phyloP scores from a whole-genome alignment of 2,888 invertebrate species.

The Pollenia angustigena region DNA sequence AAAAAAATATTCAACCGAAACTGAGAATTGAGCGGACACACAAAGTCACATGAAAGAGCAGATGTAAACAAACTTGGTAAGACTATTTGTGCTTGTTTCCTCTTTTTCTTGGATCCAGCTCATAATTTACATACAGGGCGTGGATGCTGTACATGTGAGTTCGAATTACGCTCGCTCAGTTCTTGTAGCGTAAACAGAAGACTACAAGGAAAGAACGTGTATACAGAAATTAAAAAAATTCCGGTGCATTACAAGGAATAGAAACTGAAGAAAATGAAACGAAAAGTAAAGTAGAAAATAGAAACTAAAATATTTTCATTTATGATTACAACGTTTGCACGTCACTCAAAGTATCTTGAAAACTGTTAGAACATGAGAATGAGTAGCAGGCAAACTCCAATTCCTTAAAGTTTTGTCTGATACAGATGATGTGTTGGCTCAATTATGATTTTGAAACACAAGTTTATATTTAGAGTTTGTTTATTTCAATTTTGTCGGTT shows the following conservation, averaged over 20 bases:
- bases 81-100: constrained; percentile 10
- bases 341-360: constrained; percentile 54
- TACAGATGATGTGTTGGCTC: constrained; percentile 4
- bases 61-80: constrained; percentile 55
- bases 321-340: constrained; percentile 35
- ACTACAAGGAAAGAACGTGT: constrained; percentile 29
- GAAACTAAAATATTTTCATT: constrained; percentile 28
- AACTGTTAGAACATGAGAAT: neutral
- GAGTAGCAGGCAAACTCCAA: neutral
- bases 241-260: constrained; percentile 51
- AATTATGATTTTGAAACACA: constrained; percentile 37
- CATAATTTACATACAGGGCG: constrained; percentile 75
- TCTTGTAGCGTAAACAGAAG: constrained; percentile 10
- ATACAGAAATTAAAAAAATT: constrained; percentile 54
- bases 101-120: constrained; percentile 60
- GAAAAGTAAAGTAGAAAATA: neutral
- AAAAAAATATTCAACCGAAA: constrained; percentile 13
- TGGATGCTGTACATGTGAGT: constrained; percentile 72
- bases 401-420: neutral
- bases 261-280: neutral
- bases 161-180: constrained; percentile 51
- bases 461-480: constrained; percentile 35
- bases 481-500: constrained; percentile 33
- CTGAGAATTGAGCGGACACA: neutral
- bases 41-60: neutral